phyloP scores from a whole-genome alignment of 2,888 invertebrate genomes.

The Antheraea yamamai region DNA sequence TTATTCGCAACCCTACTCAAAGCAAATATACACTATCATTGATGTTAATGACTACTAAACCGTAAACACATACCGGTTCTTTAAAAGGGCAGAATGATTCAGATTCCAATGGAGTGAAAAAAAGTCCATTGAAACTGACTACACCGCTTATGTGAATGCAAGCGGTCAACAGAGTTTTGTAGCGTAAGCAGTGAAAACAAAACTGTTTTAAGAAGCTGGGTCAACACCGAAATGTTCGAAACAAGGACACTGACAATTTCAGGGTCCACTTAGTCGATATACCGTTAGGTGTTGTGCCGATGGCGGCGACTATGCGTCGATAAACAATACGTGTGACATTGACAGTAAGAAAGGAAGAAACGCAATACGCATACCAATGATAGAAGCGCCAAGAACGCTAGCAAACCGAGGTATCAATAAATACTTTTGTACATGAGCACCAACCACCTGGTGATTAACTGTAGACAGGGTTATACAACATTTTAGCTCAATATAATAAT shows the following conservation, averaged over 20 bases:
- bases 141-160: not conserved
- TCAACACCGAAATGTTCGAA: conserved; percentile 48
- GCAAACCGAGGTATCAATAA: conserved; percentile 33
- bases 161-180: not conserved
- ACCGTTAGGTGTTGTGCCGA: conserved; percentile 68
- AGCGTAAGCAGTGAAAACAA: conserved; percentile 16
- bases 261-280: conserved; percentile 71
- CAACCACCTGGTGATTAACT: conserved; percentile 15
- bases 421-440: conserved; percentile 19
- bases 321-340: conserved; percentile 76
- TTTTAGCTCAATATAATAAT: not conserved
- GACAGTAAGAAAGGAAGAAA: conserved; percentile 78
- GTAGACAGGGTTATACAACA: conserved; percentile 17
- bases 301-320: conserved; percentile 48
- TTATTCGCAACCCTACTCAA: conserved; percentile 42
- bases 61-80: conserved; percentile 68
- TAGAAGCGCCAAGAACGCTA: conserved; percentile 43
- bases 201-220: conserved; percentile 47
- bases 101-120: conserved; percentile 39
- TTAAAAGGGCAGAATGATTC: conserved; percentile 62
- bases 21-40: conserved; percentile 45
- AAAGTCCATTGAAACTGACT: conserved; percentile 26
- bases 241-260: conserved; percentile 80
- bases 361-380: conserved; percentile 70
- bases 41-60: conserved; percentile 46